Base-by-base conservation (phyloP, 2,888 invertebrate species). In the Diploptera punctata region DNA sequence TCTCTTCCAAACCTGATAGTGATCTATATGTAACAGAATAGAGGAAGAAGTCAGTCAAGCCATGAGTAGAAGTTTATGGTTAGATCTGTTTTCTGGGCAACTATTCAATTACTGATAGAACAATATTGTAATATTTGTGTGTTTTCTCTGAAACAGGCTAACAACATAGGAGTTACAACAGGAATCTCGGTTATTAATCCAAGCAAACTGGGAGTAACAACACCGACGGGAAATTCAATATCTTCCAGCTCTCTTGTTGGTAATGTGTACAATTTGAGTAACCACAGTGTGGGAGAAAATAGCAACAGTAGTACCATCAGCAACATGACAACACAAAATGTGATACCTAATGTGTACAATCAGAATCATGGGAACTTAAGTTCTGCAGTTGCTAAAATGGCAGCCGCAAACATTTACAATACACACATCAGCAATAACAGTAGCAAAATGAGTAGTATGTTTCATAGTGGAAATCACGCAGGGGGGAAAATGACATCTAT, bases 401-500 rank as follows among this genome's bases (percentile, higher is more conserved):
- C 70, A 31, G 67, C 70, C 31, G 70, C 67, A 26, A 73, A 70
- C 44, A 62, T 70, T 26, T 74, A 74, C 29, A 57, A 43, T 18
- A 49, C 70, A 18, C 73, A 73, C 68, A 31, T 47, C 31, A 54
- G 18, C 44, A 52, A 38, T 18, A 52, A 24, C 61, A 60, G 60
- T 19, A n/a, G 26, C 38, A 71, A 71, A 62, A 62, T 73, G 70
- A 19, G 49, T 4, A 61, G 31, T 16, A 33, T 72, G 44, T 68
- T 72, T 44, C 72, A 72, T 24, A 43, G 65, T 54, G 33, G 65
- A 18, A 68, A 61, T 29, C 68, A 71, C 19, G 19, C 26, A 16
- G 60, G 44, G 10, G 47, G 7, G 1, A 75, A 75, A 44, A 73
- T 75, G 75, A 47, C 75, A 10, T 57, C 72, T 0, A 67, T 72